phyloP scores from a whole-genome alignment of 2,888 invertebrate species.

The Blastobasis adustella region DNA sequence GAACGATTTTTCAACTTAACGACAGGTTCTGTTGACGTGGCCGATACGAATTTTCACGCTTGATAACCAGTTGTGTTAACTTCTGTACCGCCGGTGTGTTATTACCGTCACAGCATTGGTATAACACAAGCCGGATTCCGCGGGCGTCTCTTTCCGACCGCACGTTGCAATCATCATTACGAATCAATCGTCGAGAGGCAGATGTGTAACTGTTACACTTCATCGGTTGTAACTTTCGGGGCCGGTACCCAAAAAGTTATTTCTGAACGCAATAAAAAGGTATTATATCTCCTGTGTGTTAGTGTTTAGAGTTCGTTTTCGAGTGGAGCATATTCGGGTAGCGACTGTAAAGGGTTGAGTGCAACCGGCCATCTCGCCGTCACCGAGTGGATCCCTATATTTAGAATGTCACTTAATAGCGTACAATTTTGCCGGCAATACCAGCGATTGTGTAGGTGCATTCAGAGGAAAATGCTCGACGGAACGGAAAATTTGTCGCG shows the following conservation, averaged over 20 bases:
- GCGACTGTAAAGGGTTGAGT: constrained; percentile 41
- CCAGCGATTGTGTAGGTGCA: constrained; percentile 65
- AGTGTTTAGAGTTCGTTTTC: constrained; percentile 3
- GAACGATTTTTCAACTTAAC: no score
- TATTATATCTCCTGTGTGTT: constrained; percentile 5
- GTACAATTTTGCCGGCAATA: constrained; percentile 67
- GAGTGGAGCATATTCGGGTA: constrained; percentile 18
- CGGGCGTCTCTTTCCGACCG: constrained; percentile 47
- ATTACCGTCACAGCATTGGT: constrained; percentile 55
- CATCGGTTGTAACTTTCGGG: constrained; percentile 30
- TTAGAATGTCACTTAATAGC: constrained; percentile 70
- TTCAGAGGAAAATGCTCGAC: constrained; percentile 69
- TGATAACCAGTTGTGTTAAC: constrained; percentile 49
- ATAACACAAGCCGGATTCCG: constrained; percentile 45
- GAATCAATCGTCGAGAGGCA: constrained; percentile 49
- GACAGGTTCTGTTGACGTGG: no score
- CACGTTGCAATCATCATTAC: constrained; percentile 51
- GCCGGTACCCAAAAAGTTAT: not conserved
- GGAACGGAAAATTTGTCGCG: constrained; percentile 68
- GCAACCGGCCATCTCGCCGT: constrained; percentile 45
- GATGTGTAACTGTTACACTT: constrained; percentile 63
- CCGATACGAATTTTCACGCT: constrained; percentile 21
- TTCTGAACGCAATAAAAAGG: constrained; percentile 21
- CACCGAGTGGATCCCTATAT: constrained; percentile 58
- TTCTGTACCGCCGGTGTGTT: constrained; percentile 43